phyloP scores from a whole-genome alignment of 2,113 vertebrate genomes.

The human region GRCh38 chr2:220227001-220227500 shows the following conservation, averaged over 20 bases:
- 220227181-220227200: neutral
- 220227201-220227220: neutral
- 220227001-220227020: neutral
- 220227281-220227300: neutral
- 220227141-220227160: neutral
- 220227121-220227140: neutral
- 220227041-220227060: neutral
- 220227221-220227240: conserved; percentile 36
- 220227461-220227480: conserved; percentile 78
- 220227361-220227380: conserved; percentile 81
- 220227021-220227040: no score
- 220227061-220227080: neutral
- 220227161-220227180: neutral
- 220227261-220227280: neutral
- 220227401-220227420: conserved; percentile 77
- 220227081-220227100: neutral
- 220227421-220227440: conserved; percentile 79
- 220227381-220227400: conserved; percentile 79
- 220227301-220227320: conserved; percentile 67
- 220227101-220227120: neutral
- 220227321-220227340: conserved; percentile 76
- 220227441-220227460: conserved; percentile 78
- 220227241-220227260: neutral
- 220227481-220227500: conserved; percentile 81
- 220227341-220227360: conserved; percentile 75